A percentile compares a stretch with the other conserved stretches of the same genome.
Evolutionary conservation across 2,888 invertebrate genomes (phyloP).

Genomic region (Pyrgus malvae): DNA sequence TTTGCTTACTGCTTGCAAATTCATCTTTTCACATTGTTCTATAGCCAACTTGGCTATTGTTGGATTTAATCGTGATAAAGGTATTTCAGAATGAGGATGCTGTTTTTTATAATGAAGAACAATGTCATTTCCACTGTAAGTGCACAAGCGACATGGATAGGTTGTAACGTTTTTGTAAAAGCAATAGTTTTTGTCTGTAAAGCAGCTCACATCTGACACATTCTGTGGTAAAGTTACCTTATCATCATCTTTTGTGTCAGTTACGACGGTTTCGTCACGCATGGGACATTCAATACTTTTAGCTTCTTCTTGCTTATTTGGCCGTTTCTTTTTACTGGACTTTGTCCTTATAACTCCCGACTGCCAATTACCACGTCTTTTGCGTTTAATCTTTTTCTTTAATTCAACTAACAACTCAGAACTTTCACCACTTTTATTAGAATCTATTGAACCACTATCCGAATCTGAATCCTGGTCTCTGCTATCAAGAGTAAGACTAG

Average conservation of each 20-base stretch:
- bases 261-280: background rate
- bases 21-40: slow-evolving; percentile 71
- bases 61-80: slow-evolving; percentile 82
- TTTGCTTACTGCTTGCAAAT: slow-evolving; percentile 59
- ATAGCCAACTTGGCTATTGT: slow-evolving; percentile 78
- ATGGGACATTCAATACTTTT: slow-evolving; percentile 7
- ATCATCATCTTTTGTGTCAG: slow-evolving; percentile 1
- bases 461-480: slow-evolving; percentile 48
- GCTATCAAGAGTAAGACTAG: slow-evolving; percentile 45
- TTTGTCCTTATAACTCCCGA: slow-evolving; percentile 66
- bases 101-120: slow-evolving; percentile 84
- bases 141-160: slow-evolving; percentile 83
- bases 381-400: slow-evolving; percentile 60
- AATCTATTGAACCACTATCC: slow-evolving; percentile 56
- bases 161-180: slow-evolving; percentile 55
- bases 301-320: slow-evolving; percentile 39
- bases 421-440: slow-evolving; percentile 56
- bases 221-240: slow-evolving; percentile 28
- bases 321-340: slow-evolving; percentile 49
- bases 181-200: slow-evolving; percentile 69
- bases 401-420: slow-evolving; percentile 51
- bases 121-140: slow-evolving; percentile 81
- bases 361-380: slow-evolving; percentile 60
- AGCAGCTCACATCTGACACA: slow-evolving; percentile 54
- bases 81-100: slow-evolving; percentile 85